Evolutionary conservation across 2,888 invertebrate genomes (phyloP).

Genomic region (Tetanocera ferruginea): DNA sequence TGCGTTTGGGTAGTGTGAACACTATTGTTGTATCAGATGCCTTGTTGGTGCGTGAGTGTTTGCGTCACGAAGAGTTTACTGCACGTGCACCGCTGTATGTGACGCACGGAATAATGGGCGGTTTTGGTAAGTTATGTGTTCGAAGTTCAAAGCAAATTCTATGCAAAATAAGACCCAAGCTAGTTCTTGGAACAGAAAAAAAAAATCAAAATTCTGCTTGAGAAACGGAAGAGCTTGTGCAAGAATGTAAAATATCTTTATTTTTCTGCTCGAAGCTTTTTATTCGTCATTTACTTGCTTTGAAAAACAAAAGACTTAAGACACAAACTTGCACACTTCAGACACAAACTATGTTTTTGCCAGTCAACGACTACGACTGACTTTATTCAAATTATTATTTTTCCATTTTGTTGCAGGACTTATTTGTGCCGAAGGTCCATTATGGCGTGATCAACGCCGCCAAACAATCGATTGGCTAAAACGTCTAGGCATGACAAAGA

Average conservation of each 20-base stretch:
- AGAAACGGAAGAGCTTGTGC: neutral
- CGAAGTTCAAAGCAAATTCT: too few species aligned
- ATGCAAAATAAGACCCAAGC: too few species aligned
- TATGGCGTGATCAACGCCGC: constrained; percentile 87
- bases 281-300: neutral
- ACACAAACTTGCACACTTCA: constrained; percentile 43
- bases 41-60: constrained; percentile 78
- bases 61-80: constrained; percentile 79
- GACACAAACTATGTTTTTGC: neutral
- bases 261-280: too few species aligned
- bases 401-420: constrained; percentile 74
- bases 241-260: too few species aligned
- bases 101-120: constrained; percentile 89
- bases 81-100: constrained; percentile 84
- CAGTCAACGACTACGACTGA: neutral
- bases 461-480: constrained; percentile 81
- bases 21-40: constrained; percentile 85
- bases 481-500: constrained; percentile 80
- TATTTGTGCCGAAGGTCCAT: constrained; percentile 83
- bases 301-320: constrained; percentile 51
- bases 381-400: constrained; percentile 22
- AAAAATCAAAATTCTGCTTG: neutral
- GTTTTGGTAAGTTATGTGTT: constrained; percentile 78
- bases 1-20: constrained; percentile 81
- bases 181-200: too few species aligned